These are phyloP conservation scores for Aurelia sp. DNA, from an alignment of 30 jellyfish, hydroid and myxozoan genomes.

Conservation along the genomic window DNA sequence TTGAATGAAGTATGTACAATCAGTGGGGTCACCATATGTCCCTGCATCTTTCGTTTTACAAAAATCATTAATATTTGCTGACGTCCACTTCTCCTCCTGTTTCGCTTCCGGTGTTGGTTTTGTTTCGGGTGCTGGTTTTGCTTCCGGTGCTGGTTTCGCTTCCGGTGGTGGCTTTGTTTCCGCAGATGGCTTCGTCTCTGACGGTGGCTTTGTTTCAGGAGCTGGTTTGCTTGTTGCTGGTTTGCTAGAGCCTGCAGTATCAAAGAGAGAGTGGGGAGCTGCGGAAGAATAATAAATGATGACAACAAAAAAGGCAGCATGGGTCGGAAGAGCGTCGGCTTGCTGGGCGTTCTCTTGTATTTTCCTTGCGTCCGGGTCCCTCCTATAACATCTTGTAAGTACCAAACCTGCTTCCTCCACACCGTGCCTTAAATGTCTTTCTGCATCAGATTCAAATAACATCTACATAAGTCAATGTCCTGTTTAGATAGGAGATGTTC, in stretches of 20 bases:
- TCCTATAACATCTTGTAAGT: not conserved
- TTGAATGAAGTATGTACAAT: conserved; percentile 40
- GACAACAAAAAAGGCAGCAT: too few relatives aligned
- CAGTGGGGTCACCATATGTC: conserved; percentile 54
- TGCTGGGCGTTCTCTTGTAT: too few relatives aligned
- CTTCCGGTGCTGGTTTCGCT: not conserved
- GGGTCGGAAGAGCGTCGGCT: too few relatives aligned
- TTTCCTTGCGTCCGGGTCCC: not conserved
- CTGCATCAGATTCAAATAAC: not conserved
- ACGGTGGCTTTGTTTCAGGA: too few relatives aligned
- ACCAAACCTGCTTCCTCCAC: not conserved
- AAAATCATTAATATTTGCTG: conserved; percentile 30
- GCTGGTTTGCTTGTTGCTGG: too few relatives aligned
- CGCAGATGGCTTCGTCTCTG: too few relatives aligned
- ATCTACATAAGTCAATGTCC: too few relatives aligned
- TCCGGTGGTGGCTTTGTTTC: not conserved
- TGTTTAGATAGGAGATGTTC: too few relatives aligned
- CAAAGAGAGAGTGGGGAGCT: too few relatives aligned
- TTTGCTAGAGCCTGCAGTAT: too few relatives aligned
- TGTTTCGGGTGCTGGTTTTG: too few relatives aligned
- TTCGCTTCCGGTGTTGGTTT: not conserved
- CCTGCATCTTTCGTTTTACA: conserved; percentile 50
- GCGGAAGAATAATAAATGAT: too few relatives aligned
- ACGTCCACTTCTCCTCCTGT: not conserved
- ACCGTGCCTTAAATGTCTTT: not conserved